Evolutionary conservation across 1,140 invertebrate genomes (phyloP).

Genomic region (Spodoptera litura): DNA sequence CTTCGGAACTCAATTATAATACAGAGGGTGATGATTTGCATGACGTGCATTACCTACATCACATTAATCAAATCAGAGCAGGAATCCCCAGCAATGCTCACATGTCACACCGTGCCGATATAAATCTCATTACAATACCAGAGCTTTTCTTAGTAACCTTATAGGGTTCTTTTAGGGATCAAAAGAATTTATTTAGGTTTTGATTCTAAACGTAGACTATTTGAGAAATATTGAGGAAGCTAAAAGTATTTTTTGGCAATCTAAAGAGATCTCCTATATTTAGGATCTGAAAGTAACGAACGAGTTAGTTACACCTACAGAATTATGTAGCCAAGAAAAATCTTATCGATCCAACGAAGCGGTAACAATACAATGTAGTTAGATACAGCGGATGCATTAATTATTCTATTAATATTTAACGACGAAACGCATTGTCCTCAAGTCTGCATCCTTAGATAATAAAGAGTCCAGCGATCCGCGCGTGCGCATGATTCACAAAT

Average conservation of each 20-base stretch:
- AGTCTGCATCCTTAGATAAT: slow-evolving; percentile 40
- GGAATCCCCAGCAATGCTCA: slow-evolving; percentile 58
- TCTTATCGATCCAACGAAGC: neutral
- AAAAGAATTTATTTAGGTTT: neutral
- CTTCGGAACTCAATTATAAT: slow-evolving; percentile 2
- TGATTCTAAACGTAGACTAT: neutral
- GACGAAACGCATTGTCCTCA: slow-evolving; percentile 35
- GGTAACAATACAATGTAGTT: slow-evolving; percentile 12
- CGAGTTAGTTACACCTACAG: neutral
- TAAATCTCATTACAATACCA: slow-evolving; percentile 55
- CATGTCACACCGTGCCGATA: slow-evolving; percentile 35
- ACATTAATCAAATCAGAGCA: slow-evolving; percentile 58
- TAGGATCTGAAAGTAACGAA: neutral
- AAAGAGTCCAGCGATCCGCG: slow-evolving; percentile 49
- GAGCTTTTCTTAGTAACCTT: slow-evolving; percentile 4
- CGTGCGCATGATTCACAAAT: slow-evolving; percentile 54
- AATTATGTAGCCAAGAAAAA: neutral
- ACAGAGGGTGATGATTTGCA: slow-evolving; percentile 1
- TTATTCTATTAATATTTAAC: slow-evolving; percentile 36
- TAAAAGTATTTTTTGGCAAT: too few species aligned
- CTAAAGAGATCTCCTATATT: too few species aligned
- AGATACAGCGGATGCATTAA: slow-evolving; percentile 35
- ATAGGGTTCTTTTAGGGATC: neutral
- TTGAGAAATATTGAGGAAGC: too few species aligned
- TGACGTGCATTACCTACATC: slow-evolving; percentile 17